phyloP scores from a whole-genome alignment of 1,140 invertebrate species.

The Bacillus rossius region DNA sequence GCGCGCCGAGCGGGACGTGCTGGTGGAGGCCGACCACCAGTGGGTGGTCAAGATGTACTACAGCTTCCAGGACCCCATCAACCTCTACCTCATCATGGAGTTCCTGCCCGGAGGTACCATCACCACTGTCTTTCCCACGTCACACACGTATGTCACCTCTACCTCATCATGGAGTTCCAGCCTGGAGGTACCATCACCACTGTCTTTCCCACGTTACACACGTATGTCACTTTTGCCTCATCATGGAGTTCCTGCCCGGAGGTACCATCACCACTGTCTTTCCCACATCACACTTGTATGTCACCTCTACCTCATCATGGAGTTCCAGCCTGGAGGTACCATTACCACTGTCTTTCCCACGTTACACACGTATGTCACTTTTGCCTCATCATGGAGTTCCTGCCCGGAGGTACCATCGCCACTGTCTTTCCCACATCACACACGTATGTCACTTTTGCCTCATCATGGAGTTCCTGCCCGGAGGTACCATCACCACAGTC shows the following conservation, averaged over 20 bases:
- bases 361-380: too few species aligned
- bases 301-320: slow-evolving; percentile 99
- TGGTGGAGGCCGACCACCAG: slow-evolving; percentile 98
- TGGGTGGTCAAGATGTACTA: slow-evolving; percentile 99
- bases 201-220: too few species aligned
- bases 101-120: slow-evolving; percentile 94
- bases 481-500: too few species aligned
- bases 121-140: too few species aligned
- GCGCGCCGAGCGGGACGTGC: slow-evolving; percentile 93
- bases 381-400: slow-evolving; percentile 99
- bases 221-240: slow-evolving; percentile 98
- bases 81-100: slow-evolving; percentile 99
- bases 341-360: too few species aligned
- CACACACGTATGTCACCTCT: too few species aligned
- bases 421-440: too few species aligned
- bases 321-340: slow-evolving; percentile 97
- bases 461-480: slow-evolving; percentile 99
- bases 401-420: slow-evolving; percentile 93
- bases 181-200: slow-evolving; percentile 95
- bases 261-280: too few species aligned
- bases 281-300: too few species aligned
- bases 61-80: slow-evolving; percentile 97
- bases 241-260: slow-evolving; percentile 99
- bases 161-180: slow-evolving; percentile 99
- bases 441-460: slow-evolving; percentile 99